Conservation (phyloP, 1,140 invertebrate genomes). For the Drosophila subobscura region DNA sequence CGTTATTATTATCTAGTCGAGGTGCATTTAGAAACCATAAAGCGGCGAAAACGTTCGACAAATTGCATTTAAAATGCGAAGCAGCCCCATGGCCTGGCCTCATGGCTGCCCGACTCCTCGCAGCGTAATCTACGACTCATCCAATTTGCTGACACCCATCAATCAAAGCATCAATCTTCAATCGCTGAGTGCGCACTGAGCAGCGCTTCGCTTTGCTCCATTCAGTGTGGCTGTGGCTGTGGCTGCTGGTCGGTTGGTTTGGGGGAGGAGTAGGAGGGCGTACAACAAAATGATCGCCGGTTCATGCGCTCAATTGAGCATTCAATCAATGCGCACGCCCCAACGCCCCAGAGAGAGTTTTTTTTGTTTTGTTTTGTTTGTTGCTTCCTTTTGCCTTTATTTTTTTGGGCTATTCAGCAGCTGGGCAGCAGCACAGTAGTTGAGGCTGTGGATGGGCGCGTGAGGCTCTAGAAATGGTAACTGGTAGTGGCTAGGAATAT, state of each 20-base stretch:
- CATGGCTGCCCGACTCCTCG: constrained; percentile 13
- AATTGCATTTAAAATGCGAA: constrained; percentile 56
- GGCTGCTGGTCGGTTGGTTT: background rate
- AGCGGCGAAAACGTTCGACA: constrained; percentile 40
- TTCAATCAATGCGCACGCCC: constrained; percentile 74
- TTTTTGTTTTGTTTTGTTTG: constrained; percentile 27
- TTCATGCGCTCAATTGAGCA: constrained; percentile 77
- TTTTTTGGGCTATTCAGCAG: constrained; percentile 38
- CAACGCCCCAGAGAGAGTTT: constrained; percentile 52
- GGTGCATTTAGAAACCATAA: constrained; percentile 25
- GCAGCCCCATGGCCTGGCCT: constrained; percentile 38
- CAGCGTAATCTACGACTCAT: constrained; percentile 68
- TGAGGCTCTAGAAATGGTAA: background rate
- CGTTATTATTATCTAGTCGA: constrained; percentile 11
- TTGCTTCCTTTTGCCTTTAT: constrained; percentile 4
- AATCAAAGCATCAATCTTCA: constrained; percentile 74
- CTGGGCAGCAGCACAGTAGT: constrained; percentile 53
- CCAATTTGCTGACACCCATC: constrained; percentile 75
- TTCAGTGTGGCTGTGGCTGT: background rate
- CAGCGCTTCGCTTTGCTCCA: background rate
- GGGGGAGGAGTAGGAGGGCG: constrained; percentile 27
- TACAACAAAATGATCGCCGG: constrained; percentile 63
- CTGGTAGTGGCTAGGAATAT: too few species aligned
- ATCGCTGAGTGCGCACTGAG: constrained; percentile 52
- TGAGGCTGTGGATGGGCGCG: constrained; percentile 11